phyloP scores from a whole-genome alignment of 1,140 invertebrate genomes.

The Pachypeltis micranthus region DNA sequence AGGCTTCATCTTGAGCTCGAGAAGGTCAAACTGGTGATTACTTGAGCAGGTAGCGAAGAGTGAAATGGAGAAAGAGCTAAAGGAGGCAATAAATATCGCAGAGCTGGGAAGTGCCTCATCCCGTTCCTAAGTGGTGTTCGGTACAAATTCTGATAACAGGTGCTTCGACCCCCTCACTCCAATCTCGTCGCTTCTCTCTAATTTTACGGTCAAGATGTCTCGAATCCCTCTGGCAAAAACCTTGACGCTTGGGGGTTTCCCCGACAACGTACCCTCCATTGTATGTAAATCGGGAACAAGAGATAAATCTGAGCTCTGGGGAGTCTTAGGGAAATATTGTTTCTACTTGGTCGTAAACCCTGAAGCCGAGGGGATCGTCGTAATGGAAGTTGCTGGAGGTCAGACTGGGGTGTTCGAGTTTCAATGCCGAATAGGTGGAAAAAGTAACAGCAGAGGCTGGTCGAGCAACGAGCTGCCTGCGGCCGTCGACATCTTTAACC shows the following conservation, averaged over 20 bases:
- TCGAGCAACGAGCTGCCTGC: no score
- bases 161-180: background rate
- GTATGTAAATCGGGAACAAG: background rate
- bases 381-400: background rate
- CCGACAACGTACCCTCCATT: background rate
- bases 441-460: no score
- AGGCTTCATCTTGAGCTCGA: no score
- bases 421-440: background rate
- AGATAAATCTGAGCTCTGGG: background rate
- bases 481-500: no score
- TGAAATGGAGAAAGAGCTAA: no score
- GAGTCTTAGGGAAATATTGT: background rate
- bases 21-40: no score
- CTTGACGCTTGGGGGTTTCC: background rate
- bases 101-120: no score
- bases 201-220: background rate
- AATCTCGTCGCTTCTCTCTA: no score
- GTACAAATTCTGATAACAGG: background rate
- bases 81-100: no score
- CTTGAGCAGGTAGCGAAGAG: no score
- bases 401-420: background rate
- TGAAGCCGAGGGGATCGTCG: background rate
- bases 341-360: background rate
- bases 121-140: background rate
- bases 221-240: background rate